These are phyloP conservation scores for Sinopyrophorus schimmeli DNA, from an alignment of 2,888 invertebrate species.

Conservation along the genomic window DNA sequence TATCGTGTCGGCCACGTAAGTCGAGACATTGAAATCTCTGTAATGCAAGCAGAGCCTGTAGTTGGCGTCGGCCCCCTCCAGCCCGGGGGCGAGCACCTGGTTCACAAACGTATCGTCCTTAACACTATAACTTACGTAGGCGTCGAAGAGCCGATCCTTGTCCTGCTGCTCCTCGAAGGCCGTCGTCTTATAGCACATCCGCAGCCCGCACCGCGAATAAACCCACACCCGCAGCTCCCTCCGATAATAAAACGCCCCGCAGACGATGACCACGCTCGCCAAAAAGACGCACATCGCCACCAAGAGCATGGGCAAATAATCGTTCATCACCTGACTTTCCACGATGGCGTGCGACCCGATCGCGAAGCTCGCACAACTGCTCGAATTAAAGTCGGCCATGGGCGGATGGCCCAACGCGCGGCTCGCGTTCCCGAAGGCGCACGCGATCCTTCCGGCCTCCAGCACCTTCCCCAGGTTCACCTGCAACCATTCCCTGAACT, in stretches of 20 bases:
- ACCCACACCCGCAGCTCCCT: constrained; percentile 84
- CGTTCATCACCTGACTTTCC: constrained; percentile 77
- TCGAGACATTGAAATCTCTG: constrained; percentile 85
- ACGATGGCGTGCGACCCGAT: constrained; percentile 74
- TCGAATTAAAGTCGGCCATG: constrained; percentile 77
- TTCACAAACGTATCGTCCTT: constrained; percentile 91
- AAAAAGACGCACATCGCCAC: constrained; percentile 78
- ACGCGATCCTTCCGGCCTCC: constrained; percentile 76
- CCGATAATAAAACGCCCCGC: constrained; percentile 79
- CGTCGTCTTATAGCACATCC: constrained; percentile 83
- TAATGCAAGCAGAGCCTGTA: constrained; percentile 91
- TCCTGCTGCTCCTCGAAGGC: constrained; percentile 80
- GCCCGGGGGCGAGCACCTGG: constrained; percentile 83
- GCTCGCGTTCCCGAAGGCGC: constrained; percentile 74
- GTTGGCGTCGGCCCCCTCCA: constrained; percentile 79
- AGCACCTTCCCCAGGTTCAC: constrained; percentile 78
- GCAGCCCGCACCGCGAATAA: constrained; percentile 81
- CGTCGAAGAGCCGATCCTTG: constrained; percentile 88
- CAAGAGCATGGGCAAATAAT: constrained; percentile 77
- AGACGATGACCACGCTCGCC: constrained; percentile 74
- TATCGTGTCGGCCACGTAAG: constrained; percentile 89
- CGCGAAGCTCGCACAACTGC: constrained; percentile 73
- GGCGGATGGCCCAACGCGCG: constrained; percentile 70
- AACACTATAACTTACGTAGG: constrained; percentile 92
- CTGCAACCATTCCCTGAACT: constrained; percentile 79